Base-by-base conservation (phyloP, 1,140 invertebrate species). In the Pogonomyrmex barbatus region DNA sequence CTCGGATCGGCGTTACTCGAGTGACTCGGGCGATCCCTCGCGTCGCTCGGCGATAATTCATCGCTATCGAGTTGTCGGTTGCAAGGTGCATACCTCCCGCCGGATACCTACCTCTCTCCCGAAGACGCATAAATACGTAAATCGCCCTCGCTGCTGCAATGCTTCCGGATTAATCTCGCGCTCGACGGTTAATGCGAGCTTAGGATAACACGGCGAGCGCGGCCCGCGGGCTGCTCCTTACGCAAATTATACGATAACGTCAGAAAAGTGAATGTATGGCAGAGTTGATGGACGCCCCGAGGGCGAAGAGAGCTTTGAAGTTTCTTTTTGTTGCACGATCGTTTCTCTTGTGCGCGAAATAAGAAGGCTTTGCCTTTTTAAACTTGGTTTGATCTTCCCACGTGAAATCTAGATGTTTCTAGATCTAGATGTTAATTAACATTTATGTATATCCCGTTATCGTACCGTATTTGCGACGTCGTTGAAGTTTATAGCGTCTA, bases 51-150 rank as follows among this genome's bases (percentile, higher is more conserved):
- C 77, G 56, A 68, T 70, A 86, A 86, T 62, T 78, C 65, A 67
- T 81, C 36, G 62, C 65, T 36, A 14, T 24, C 63, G 33, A 70
- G 39, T 70, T 70, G 56, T 45, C 71, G 79, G 58, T 47, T 56
- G 63, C 63, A 81, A 70, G 84, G 45, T 86, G 78, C 52, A 82
- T 71, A 60, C 54, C 83, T 47, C 39, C 10, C 56, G 83, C 54
- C 62, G 75, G 63, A 86, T 58, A 62, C 63, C 39, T 24, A 24
- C 24, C 24, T 24, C 24, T 73, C 70, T 73, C 68, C 50, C 68
- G 67, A 14, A 24, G 78, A 78, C 36, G 30, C 60, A 83, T 73
- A 71, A 71, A 86, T 83, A 82, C 84, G 78, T 86, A 86, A 86
- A 86, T 86, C 84, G 65, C 56, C 45, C 36, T 42, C 42, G 42